Evolutionary conservation across 2,113 vertebrate genomes (phyloP).

Genomic region (Cnemophilus loriae): DNA sequence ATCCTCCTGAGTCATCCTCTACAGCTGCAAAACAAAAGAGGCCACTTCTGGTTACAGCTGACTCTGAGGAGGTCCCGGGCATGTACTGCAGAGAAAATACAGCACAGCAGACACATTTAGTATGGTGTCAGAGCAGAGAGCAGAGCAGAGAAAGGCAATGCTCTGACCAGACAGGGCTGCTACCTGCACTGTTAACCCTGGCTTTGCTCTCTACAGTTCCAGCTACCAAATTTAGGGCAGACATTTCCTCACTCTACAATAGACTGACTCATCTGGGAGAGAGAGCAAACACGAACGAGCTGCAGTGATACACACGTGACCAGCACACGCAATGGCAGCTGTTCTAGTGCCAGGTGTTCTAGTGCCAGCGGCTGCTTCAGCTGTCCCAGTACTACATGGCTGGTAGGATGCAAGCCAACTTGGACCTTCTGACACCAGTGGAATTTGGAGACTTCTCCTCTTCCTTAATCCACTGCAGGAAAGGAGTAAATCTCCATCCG

Average conservation of each 20-base stretch:
- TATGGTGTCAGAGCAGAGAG: not conserved
- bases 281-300: not conserved
- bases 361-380: not conserved
- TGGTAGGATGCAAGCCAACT: not conserved
- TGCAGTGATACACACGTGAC: not conserved
- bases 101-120: rapidly evolving
- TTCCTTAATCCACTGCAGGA: not conserved
- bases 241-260: not conserved
- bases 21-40: not conserved
- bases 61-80: not conserved
- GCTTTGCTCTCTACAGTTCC: not conserved
- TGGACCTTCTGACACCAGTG: not conserved
- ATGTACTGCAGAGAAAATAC: not conserved
- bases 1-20: not conserved
- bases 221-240: not conserved
- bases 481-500: not conserved
- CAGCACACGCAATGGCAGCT: rapidly evolving
- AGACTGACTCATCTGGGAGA: not conserved
- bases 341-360: not conserved
- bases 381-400: not conserved
- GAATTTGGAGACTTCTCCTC: not conserved
- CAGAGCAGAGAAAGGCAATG: not conserved
- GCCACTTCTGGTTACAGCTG: not conserved
- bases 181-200: not conserved
- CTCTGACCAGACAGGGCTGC: not conserved